Base-by-base conservation (phyloP, 2,113 vertebrate genomes). In the Edolisoma coerulescens region DNA sequence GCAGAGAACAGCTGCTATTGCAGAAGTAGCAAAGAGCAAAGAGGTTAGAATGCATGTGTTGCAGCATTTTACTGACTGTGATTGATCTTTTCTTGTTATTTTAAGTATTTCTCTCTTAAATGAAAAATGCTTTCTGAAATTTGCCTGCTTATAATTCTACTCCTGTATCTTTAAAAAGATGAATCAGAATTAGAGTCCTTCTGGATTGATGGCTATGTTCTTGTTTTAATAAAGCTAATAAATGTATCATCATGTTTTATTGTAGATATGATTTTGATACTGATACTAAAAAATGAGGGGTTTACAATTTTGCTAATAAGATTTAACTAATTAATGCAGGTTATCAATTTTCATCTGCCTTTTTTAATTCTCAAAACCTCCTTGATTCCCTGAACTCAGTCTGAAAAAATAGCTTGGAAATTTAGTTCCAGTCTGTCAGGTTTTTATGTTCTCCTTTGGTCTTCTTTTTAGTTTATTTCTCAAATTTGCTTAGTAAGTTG, bases 1-100 rank as follows among this genome's bases (percentile, higher is more conserved):
- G 96, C 99, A 99, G 92, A 98, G 99, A 91, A 99, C 98, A n/a
- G 99, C 99, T 87, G 99, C 99, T 54, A 99, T 99, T 50, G 99
- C 99, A 41, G 99, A 99, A 97, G 98, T 99, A 70, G 98, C 99
- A 79, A 99, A 99, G 96, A 99, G 98, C 97, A 99, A 99, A 97
- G 99, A 99, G 98, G 99, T 99, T 96, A 96, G 97, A 93, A 85
- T 69, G 27, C 49, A 39, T 28, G 33, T 84, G 19, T 87, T 67
- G 44, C 74, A 70, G 52, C 44, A 13, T 88, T 94, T 81, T 93
- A 44, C 13, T 79, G 79, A 42, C 27, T 42, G 24, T 87, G 16
- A 44, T 94, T 67, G 65, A 39, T 87, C 35, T 64, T 87, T 79
- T 70, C 32, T 74, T 90, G 21, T 77, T 76, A 33, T 26, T 84